Conservation (phyloP, 2,113 vertebrate genomes). For the Dicaeum eximium region DNA sequence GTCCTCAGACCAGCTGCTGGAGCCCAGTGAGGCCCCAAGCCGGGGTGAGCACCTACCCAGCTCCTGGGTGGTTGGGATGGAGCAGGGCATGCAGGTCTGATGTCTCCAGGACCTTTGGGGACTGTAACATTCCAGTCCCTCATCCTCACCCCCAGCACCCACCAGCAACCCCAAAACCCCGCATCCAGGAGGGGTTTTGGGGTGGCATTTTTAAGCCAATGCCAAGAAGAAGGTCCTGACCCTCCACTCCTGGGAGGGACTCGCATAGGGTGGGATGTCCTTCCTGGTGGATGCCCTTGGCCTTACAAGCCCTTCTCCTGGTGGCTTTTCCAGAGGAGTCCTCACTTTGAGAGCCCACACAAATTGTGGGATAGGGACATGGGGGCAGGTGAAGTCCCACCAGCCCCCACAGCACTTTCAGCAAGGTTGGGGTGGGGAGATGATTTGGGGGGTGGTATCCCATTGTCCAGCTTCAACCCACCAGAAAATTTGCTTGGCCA, state of each 20-base stretch:
- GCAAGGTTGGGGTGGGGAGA: not conserved
- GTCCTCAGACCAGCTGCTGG: conserved; percentile 76
- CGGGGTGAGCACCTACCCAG: not conserved
- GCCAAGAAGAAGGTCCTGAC: not conserved
- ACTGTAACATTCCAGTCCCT: not conserved
- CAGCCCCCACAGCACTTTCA: not conserved
- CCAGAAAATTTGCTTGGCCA: not conserved
- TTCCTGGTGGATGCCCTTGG: not conserved
- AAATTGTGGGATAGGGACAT: not conserved
- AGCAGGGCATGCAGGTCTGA: not conserved
- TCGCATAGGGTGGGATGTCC: not conserved
- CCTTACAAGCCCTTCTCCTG: not conserved
- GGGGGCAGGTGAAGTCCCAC: not conserved
- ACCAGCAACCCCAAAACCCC: not conserved
- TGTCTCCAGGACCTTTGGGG: accelerated
- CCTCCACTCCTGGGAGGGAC: not conserved
- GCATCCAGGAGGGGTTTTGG: not conserved
- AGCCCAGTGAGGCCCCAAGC: conserved; percentile 59
- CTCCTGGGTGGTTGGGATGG: conserved; percentile 26
- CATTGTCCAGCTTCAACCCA: not conserved
- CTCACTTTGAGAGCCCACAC: not conserved
- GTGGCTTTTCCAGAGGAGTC: not conserved
- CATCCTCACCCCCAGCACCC: not conserved
- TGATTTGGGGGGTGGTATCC: not conserved
- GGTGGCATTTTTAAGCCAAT: accelerated